Evolutionary conservation across 2,888 invertebrate genomes (phyloP).

Genomic region (Salticus scenicus): DNA sequence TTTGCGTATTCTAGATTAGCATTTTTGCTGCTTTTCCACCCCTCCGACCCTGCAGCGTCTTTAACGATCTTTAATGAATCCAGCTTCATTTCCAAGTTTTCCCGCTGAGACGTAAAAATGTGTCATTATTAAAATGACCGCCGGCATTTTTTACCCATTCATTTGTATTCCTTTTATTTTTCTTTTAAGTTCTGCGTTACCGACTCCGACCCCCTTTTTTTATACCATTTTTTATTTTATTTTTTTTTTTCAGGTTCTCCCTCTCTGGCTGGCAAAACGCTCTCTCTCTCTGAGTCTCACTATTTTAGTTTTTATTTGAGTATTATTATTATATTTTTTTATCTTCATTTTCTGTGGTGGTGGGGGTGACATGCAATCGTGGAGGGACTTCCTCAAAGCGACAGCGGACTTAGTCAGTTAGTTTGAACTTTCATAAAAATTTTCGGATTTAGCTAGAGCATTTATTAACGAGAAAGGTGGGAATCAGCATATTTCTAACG

Average conservation of each 20-base stretch:
- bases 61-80: constrained; percentile 70
- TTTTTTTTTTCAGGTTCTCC: constrained; percentile 25
- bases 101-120: constrained; percentile 66
- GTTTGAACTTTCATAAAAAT: background rate
- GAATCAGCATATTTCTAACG: background rate
- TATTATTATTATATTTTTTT: constrained; percentile 36
- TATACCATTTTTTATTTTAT: constrained; percentile 1
- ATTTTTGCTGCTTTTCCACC: constrained; percentile 49
- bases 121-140: constrained; percentile 68
- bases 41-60: constrained; percentile 35
- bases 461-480: constrained; percentile 6
- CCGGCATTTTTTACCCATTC: constrained; percentile 65
- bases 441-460: background rate
- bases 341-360: constrained; percentile 1
- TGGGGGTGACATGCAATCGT: background rate
- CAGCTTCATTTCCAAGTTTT: constrained; percentile 66
- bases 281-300: constrained; percentile 14
- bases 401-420: background rate
- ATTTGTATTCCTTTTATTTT: constrained; percentile 68
- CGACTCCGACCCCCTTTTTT: background rate
- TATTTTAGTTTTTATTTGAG: constrained; percentile 41
- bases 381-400: background rate
- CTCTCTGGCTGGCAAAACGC: constrained; percentile 23
- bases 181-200: constrained; percentile 10
- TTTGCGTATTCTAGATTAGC: constrained; percentile 66